phyloP scores from a whole-genome alignment of 2,888 invertebrate species.

The Perdita meconis region DNA sequence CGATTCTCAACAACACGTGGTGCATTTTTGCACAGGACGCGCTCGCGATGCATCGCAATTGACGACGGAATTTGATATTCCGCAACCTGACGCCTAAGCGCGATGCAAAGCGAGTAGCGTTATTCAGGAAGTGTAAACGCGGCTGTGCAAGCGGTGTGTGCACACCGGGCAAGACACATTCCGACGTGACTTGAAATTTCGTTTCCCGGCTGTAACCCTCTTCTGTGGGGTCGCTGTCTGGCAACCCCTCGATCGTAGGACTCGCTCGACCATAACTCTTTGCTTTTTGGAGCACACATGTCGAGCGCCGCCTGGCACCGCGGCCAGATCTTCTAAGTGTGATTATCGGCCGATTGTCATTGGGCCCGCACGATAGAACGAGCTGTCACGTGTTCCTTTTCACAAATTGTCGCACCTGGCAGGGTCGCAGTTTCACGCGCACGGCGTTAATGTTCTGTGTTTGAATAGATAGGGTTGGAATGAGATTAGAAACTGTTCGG shows the following conservation, averaged over 20 bases:
- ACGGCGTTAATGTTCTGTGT: background rate
- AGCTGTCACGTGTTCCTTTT: conserved; percentile 57
- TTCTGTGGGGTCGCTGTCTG: conserved; percentile 39
- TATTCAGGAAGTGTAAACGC: conserved; percentile 43
- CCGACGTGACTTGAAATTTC: conserved; percentile 76
- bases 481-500: too few relatives aligned
- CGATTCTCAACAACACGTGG: background rate
- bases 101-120: conserved; percentile 27
- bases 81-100: conserved; percentile 20
- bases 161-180: conserved; percentile 43
- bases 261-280: conserved; percentile 74
- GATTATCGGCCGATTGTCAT: conserved; percentile 63
- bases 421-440: conserved; percentile 24
- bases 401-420: conserved; percentile 49
- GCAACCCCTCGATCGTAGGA: conserved; percentile 46
- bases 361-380: background rate
- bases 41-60: conserved; percentile 9
- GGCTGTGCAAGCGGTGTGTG: conserved; percentile 12
- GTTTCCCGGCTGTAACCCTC: conserved; percentile 41
- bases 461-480: too few relatives aligned
- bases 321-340: conserved; percentile 50
- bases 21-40: background rate
- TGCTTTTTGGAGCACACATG: conserved; percentile 63
- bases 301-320: conserved; percentile 32
- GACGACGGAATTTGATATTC: conserved; percentile 40